phyloP scores from a whole-genome alignment of 1,140 invertebrate species.

The Drosophila grimshawi region DNA sequence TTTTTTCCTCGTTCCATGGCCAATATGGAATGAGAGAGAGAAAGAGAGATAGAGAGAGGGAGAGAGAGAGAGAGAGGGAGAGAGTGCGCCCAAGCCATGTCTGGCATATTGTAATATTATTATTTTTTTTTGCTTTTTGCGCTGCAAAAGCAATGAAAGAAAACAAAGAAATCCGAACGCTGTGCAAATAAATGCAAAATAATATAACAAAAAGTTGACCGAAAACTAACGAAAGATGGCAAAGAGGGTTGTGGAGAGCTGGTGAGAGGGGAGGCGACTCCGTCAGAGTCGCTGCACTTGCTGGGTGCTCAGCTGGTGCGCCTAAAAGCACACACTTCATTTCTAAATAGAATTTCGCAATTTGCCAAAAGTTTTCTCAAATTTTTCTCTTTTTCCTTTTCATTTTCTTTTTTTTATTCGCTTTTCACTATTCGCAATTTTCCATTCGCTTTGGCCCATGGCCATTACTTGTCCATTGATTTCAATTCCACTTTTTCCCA shows the following conservation, averaged over 20 bases:
- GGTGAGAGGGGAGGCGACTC: background rate
- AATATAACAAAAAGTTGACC: slow-evolving; percentile 78
- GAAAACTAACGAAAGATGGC: slow-evolving; percentile 49
- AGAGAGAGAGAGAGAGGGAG: background rate
- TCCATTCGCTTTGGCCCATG: slow-evolving; percentile 20
- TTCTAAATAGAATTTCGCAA: slow-evolving; percentile 74
- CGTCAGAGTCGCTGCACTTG: slow-evolving; percentile 59
- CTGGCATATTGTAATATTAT: slow-evolving; percentile 71
- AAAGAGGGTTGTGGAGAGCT: background rate
- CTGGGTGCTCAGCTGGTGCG: slow-evolving; percentile 40
- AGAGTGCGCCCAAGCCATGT: slow-evolving; percentile 5
- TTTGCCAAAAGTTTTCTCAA: slow-evolving; percentile 57
- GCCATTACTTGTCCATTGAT: slow-evolving; percentile 70
- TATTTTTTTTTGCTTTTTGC: slow-evolving; percentile 4
- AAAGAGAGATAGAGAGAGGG: background rate
- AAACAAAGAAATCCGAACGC: slow-evolving; percentile 61
- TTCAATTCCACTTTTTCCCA: slow-evolving; percentile 58
- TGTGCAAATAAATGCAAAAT: slow-evolving; percentile 79
- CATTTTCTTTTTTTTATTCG: background rate
- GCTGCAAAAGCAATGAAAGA: slow-evolving; percentile 51
- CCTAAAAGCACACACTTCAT: slow-evolving; percentile 72
- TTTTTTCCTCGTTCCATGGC: slow-evolving; percentile 21
- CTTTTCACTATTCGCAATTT: slow-evolving; percentile 26
- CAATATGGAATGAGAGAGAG: background rate
- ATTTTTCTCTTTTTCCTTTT: slow-evolving; percentile 18